Evolutionary conservation across 2,888 invertebrate species (phyloP).

Genomic region (Mesochorus sp.): DNA sequence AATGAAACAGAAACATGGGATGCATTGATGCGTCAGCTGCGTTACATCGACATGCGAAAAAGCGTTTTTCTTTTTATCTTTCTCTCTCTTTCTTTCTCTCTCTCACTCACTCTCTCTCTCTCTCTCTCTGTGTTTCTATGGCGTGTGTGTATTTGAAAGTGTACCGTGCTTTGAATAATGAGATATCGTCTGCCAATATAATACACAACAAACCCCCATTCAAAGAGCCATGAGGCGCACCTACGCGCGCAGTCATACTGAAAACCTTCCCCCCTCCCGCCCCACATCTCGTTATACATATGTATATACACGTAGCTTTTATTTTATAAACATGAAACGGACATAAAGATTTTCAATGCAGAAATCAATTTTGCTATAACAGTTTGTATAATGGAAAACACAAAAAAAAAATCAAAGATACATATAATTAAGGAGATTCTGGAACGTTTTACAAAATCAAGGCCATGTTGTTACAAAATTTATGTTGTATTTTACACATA

Average conservation of each 20-base stretch:
- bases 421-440: background rate
- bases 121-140: conserved; percentile 28
- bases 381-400: background rate
- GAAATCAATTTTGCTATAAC: conserved; percentile 35
- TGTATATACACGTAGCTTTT: background rate
- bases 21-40: conserved; percentile 47
- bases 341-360: conserved; percentile 47
- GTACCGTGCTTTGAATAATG: conserved; percentile 53
- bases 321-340: background rate
- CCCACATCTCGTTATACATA: too few relatives aligned
- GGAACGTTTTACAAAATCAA: too few relatives aligned
- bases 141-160: conserved; percentile 48
- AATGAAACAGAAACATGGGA: conserved; percentile 39
- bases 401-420: background rate
- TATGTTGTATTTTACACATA: too few relatives aligned
- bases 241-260: conserved; percentile 32
- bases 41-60: conserved; percentile 56
- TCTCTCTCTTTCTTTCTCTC: background rate
- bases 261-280: conserved; percentile 33
- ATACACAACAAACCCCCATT: conserved; percentile 55
- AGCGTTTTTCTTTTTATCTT: conserved; percentile 25
- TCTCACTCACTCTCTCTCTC: background rate
- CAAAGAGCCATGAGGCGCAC: conserved; percentile 30
- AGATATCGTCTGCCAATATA: conserved; percentile 58
- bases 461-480: too few relatives aligned